These are phyloP conservation scores for Paramormyrops hopkinsi DNA, from an alignment of 2,797 vertebrate genomes.

Conservation along the genomic window DNA sequence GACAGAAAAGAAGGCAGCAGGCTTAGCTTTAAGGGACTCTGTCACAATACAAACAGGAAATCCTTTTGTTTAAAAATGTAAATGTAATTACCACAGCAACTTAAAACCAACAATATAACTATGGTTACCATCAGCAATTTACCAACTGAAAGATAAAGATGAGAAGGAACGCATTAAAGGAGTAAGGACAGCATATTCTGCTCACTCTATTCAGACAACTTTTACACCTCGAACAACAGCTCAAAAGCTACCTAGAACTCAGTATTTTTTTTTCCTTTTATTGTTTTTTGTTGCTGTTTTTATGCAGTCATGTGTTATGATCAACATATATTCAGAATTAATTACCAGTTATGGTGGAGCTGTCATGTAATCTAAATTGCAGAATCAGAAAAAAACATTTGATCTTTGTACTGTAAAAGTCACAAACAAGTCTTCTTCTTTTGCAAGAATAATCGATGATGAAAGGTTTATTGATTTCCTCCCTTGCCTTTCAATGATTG, in stretches of 20 bases:
- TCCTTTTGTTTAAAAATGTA: slow-evolving; percentile 25
- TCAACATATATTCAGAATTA: not conserved
- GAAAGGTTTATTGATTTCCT: not conserved
- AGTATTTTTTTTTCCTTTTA: not conserved
- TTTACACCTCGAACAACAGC: not conserved
- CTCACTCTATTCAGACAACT: not conserved
- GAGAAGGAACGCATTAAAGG: slow-evolving; percentile 4
- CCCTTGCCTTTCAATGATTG: not conserved
- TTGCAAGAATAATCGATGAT: not conserved
- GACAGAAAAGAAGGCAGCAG: not conserved
- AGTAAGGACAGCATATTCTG: not conserved
- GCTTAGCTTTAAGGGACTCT: not conserved
- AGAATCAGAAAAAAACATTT: not conserved
- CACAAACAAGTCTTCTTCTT: not conserved
- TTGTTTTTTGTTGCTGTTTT: not conserved
- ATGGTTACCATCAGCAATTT: slow-evolving; percentile 20
- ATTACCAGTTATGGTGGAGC: not conserved
- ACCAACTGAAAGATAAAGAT: not conserved
- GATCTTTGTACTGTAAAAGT: not conserved
- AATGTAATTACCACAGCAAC: slow-evolving; percentile 18
- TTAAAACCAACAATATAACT: slow-evolving; percentile 21
- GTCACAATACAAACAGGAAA: slow-evolving; percentile 16
- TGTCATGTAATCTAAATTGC: not conserved
- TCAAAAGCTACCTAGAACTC: not conserved
- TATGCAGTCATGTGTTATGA: not conserved